Evolutionary conservation across 1,140 invertebrate genomes (phyloP).

Genomic region (Stegodyphus dumicola): DNA sequence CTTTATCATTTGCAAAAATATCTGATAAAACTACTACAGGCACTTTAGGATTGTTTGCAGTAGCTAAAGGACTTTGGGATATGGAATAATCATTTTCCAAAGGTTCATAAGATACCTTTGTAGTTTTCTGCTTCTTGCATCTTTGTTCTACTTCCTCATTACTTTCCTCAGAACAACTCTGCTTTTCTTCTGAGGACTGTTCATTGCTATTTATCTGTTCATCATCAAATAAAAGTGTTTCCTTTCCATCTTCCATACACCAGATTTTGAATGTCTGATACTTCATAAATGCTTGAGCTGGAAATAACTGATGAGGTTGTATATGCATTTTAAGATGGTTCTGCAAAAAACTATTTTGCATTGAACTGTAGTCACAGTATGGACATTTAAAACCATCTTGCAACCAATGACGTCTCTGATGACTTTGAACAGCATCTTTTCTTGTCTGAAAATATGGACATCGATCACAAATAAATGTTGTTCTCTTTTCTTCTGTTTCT

Average conservation of each 20-base stretch:
- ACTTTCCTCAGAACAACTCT: not conserved
- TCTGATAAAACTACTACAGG: constrained; percentile 52
- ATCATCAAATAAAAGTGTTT: constrained; percentile 59
- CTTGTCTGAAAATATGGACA: constrained; percentile 83
- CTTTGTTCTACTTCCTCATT: not conserved
- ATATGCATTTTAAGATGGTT: constrained; percentile 87
- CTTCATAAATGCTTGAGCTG: constrained; percentile 73
- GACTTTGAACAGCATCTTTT: constrained; percentile 79
- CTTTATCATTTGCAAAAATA: constrained; percentile 33
- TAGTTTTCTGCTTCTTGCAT: not conserved
- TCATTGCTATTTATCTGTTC: constrained; percentile 12
- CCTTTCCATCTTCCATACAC: constrained; percentile 18
- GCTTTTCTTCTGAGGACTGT: not conserved
- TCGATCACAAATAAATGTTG: constrained; percentile 74
- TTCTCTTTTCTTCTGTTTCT: constrained; percentile 69
- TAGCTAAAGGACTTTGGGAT: not conserved
- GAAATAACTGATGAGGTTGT: constrained; percentile 72
- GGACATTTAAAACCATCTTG: constrained; percentile 77
- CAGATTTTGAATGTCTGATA: constrained; percentile 51
- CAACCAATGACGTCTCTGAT: constrained; percentile 78
- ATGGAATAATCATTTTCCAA: not conserved
- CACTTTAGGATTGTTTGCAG: constrained; percentile 21
- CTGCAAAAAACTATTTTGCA: constrained; percentile 80
- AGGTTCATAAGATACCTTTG: not conserved
- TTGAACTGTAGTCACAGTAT: constrained; percentile 85